Base-by-base conservation (phyloP, 2,888 invertebrate genomes). In the Cryptocephalus moraei region DNA sequence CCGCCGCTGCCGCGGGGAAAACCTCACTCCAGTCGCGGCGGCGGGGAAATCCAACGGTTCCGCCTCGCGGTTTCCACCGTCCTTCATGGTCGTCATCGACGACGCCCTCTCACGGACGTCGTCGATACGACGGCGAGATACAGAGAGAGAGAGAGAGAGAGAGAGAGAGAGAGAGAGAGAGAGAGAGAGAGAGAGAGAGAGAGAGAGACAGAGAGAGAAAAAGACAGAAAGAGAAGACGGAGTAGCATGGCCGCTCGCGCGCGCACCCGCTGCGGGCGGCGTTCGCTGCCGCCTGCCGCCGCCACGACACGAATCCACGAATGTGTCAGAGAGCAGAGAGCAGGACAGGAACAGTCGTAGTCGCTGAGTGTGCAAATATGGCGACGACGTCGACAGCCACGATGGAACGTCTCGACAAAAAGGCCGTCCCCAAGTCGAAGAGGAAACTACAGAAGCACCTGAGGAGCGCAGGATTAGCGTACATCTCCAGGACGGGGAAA, bases 401-500 rank as follows among this genome's bases (percentile, higher is more conserved):
- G 55, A 58, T 65, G 52, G 62, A 64, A 53, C 60, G 64, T 57
- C 63, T 63, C 56, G 68, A 68, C 57, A 69, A 65, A 63, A 60
- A 61, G 56, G 59, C 61, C 62, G 64, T 69, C 59, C 70, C 71
- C 48, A 69, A 70, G 54, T 68, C 69, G 53, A 72, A 73, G 60
- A 62, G 72, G 62, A 72, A 71, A 65, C 58, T 72, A 47, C 72
- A 72, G 59, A 73, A 72, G 61, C 71, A 72, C 58, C 63, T 73
- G 49, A 66, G 72, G 46, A 71, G 70, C 57, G 68, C 71, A 51
- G 74, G 74, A 42, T 60, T 71, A 59, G 73, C 72, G 54, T 74
- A 74, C 65, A 69, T 74, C 56, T 73, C 73, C 49, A 61, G 72
- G 51, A 72, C 73, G 41, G 74, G 74, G 49, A 73, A 72, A 63